phyloP scores from a whole-genome alignment of 2,797 vertebrate genomes.

The Semotilus atromaculatus region DNA sequence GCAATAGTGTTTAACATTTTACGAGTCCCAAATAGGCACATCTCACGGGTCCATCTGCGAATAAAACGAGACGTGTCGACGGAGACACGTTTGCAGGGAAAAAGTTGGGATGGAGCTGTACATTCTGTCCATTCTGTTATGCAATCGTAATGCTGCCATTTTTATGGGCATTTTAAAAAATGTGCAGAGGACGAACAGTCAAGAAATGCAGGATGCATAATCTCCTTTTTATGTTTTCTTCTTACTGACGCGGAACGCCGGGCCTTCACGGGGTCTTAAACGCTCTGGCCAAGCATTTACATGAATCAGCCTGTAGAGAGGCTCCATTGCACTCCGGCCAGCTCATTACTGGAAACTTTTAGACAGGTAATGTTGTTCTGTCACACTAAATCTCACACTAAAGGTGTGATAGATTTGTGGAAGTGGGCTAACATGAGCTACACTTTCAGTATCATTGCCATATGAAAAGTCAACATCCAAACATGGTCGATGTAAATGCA shows the following conservation, averaged over 20 bases:
- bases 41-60: constrained; percentile 33
- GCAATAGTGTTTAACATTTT: constrained; percentile 54
- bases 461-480: constrained; percentile 4
- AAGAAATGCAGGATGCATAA: constrained; percentile 36
- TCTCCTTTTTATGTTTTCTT: constrained; percentile 35
- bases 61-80: constrained; percentile 36
- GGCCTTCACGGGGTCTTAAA: constrained; percentile 22
- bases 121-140: constrained; percentile 11
- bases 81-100: not conserved
- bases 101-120: not conserved
- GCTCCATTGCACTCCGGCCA: not conserved
- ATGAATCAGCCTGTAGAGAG: constrained; percentile 20
- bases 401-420: constrained; percentile 14
- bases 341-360: constrained; percentile 21
- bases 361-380: not conserved
- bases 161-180: constrained; percentile 21
- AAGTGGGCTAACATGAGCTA: constrained; percentile 1
- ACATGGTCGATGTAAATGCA: constrained; percentile 3
- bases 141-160: constrained; percentile 22
- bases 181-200: not conserved
- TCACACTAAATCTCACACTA: constrained; percentile 11
- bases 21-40: constrained; percentile 40
- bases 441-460: not conserved
- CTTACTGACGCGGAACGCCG: not conserved
- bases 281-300: constrained; percentile 16